Base-by-base conservation (phyloP, 2,113 vertebrate species). In the Mixornis gularis region DNA sequence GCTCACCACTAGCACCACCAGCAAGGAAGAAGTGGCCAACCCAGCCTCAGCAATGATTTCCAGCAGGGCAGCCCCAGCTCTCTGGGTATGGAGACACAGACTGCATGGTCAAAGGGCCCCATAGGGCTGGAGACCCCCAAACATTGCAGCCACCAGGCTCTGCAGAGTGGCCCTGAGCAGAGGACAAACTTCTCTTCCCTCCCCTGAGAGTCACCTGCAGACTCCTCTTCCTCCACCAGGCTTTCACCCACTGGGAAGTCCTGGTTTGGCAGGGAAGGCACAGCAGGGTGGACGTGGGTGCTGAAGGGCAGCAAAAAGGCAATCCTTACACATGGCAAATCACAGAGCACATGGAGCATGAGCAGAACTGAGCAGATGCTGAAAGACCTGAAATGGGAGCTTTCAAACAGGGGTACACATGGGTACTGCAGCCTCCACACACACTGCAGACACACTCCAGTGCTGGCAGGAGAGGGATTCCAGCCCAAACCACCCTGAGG, bases 301-400 rank as follows among this genome's bases (percentile, higher is more conserved):
- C n/a, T 36, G 46, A 60, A 41, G 5, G 51, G 51, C 77, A 70
- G 41, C 2, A 9, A 29, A 72, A 49, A 32, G 22, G 26, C 26
- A 70, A 11, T 13, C 17, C 13, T 56, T 17, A 52, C 27, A 19
- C 10, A 24, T 41, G 15, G 22, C 32, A 63, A 44, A 24, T 17
- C 43, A 32, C 59, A 53, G 55, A 32, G 32, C 3, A 1, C 5
- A 24, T 0, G 1, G 13, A 65, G 30, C 2, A 0, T 3, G 1
- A 7, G 48, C 41, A 56, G 26, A 43, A 16, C 14, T 13, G 58
- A 55, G 44, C 5, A 70, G 36, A 13, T 4, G 8, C n/a, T 36
- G 17, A 3, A 26, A 26, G 46, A 79, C 17, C 48, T n/a, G n/a
- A 4, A 41, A 58, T 3, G 16, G 20, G 20, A 41, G 41, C 51